A percentile compares a stretch with the other conserved stretches of the same genome.
Evolutionary conservation across 2,797 vertebrate genomes (phyloP).

Genomic region (Liasis olivaceus): DNA sequence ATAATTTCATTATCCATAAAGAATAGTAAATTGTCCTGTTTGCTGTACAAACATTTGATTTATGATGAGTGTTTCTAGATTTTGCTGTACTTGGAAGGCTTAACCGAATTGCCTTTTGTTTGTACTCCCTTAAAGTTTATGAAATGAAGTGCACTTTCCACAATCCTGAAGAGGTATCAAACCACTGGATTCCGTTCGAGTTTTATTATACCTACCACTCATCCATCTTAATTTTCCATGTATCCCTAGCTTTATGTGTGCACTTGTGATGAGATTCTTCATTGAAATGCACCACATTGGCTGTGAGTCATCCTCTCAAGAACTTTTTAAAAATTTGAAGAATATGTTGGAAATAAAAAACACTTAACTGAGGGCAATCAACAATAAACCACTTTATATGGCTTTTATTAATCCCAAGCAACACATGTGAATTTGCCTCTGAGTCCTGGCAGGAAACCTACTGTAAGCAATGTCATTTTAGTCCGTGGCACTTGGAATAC

Average conservation of each 20-base stretch:
- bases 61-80: not conserved
- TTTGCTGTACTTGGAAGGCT: not conserved
- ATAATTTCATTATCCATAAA: slow-evolving; percentile 1
- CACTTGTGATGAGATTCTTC: not conserved
- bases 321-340: not conserved
- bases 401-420: slow-evolving; percentile 57
- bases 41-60: not conserved
- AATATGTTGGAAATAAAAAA: slow-evolving; percentile 36
- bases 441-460: slow-evolving; percentile 58
- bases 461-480: slow-evolving; percentile 56
- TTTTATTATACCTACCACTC: not conserved
- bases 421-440: slow-evolving; percentile 55
- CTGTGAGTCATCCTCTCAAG: not conserved
- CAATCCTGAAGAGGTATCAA: not conserved
- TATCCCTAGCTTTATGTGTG: not conserved
- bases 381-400: slow-evolving; percentile 47
- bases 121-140: not conserved
- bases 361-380: slow-evolving; percentile 30
- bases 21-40: not conserved
- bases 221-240: not conserved
- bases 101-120: not conserved
- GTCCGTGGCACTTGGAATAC: slow-evolving; percentile 40
- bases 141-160: not conserved
- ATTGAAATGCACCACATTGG: not conserved
- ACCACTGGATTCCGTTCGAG: not conserved